These are phyloP conservation scores for Solenopsis invicta DNA, from an alignment of 1,140 invertebrate species.

Conservation along the genomic window DNA sequence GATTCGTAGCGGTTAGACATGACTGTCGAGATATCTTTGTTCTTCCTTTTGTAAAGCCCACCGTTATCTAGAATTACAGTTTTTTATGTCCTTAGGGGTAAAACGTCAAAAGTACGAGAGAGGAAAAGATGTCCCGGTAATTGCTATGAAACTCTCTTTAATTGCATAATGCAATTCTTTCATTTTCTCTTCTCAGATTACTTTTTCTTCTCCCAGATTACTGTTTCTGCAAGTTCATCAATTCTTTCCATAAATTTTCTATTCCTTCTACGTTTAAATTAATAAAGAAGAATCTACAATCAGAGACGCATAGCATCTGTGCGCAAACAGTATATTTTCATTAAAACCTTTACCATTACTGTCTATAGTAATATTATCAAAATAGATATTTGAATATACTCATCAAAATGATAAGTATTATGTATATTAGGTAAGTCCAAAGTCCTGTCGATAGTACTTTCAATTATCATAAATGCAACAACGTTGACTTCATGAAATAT, in stretches of 20 bases:
- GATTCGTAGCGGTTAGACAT: slow-evolving; percentile 1
- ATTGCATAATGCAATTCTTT: not conserved
- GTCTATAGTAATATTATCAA: not conserved
- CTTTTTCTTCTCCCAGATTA: not conserved
- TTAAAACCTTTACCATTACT: not conserved
- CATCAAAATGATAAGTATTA: slow-evolving; percentile 36
- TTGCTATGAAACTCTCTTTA: not conserved
- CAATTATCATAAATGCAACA: slow-evolving; percentile 71
- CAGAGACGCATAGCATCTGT: not conserved
- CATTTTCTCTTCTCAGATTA: not conserved
- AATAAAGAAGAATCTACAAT: not conserved
- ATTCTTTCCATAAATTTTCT: too few species aligned
- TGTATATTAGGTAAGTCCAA: not conserved
- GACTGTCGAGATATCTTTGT: slow-evolving; percentile 12
- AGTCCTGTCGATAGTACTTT: slow-evolving; percentile 44
- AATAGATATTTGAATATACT: slow-evolving; percentile 47
- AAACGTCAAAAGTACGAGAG: slow-evolving; percentile 1
- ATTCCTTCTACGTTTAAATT: not conserved
- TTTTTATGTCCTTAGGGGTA: slow-evolving; percentile 23
- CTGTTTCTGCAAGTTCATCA: not conserved
- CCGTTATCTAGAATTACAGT: slow-evolving; percentile 40
- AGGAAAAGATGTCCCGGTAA: slow-evolving; percentile 12
- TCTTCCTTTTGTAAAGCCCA: slow-evolving; percentile 9
- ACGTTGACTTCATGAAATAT: slow-evolving; percentile 74
- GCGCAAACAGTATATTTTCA: too few species aligned